Evolutionary conservation across 2,797 vertebrate genomes (phyloP), one percentile per base, ranked within the genome.

Genomic region (Oryzias sinensis): DNA sequence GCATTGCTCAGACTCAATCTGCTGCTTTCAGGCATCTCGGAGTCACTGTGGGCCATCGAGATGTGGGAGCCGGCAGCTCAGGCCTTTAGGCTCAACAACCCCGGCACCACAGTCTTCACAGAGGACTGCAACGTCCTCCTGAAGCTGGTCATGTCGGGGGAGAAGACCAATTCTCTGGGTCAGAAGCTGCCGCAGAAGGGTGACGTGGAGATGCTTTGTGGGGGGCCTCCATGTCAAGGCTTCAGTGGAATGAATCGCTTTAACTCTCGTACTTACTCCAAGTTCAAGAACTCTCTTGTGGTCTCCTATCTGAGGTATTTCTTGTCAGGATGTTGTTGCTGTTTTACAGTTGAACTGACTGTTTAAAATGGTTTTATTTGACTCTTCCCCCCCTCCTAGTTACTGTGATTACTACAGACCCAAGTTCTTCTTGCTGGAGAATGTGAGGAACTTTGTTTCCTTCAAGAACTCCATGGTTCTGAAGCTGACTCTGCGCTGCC

Each of bases 161-260:
- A 98, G 87, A 93, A 92, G 59, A 94, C 91, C 0, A 98, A 98
- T 59, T 91, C 94, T 0, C 80, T 95, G 0, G 94, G 96, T 16
- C 97, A 99, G 90, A 94, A 93, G 70, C 90, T 99, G 68, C 97
- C 97, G 0, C 97, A 97, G 82, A 99, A 96, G 57, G 97, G 97
- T 0, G 97, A 99, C 0, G 97, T 99, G 68, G 97, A 99, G 87
- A 94, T 99, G 96, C 90, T 98, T 0, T 99, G 97, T 0, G 97
- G 97, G 0, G 97, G 97, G 0, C 97, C 97, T 0, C 97, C 97
- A 0, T 99, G 97, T 86, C 97, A 99, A 86, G 96, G 97, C 20
- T 98, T 99, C 85, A 98, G 96, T 0, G 97, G 97, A 43, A 99
- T 99, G 97, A 99, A 99, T 89, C 94, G 97, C 77, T 99, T 99